Base-by-base conservation (phyloP, 2,797 vertebrate species). In the Cossypha dichroa region DNA sequence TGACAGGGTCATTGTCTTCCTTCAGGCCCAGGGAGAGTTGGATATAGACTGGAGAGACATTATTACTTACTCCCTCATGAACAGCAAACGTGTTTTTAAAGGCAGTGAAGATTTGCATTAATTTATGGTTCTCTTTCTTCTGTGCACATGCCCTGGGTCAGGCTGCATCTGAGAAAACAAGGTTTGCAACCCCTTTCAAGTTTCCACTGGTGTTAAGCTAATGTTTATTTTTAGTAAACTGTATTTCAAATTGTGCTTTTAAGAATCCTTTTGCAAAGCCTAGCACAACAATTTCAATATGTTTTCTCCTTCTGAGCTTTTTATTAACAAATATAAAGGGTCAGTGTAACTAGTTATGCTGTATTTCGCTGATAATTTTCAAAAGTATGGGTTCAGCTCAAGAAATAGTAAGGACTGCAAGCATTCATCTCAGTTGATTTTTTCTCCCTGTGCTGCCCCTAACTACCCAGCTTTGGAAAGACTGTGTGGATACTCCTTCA, bases 221-320 rank as follows among this genome's bases (percentile, higher is more conserved):
- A 85, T 93, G 76, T 85, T 94, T 95, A 85, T 93, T 92, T 92
- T 94, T 92, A 91, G 68, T 58, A 72, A 92, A 83, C 72, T 40
- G 15, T 85, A 38, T 87, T 52, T 91, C 38, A 41, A 54, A 62
- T 26, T 11, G n/a, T 72, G 54, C 25, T 88, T 94, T 90, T 77
- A 74, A 85, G 90, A 91, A 89, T 75, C n/a, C 28, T 40, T 80
- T 83, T 94, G 15, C 68, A 64, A 77, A 94, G 68, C 49, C 33
- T 80, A 45, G 28, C 62, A 34, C 54, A 72, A 75, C 2, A 8
- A 62, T 48, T 83, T 89, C 11, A 41, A 41, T 58, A 33, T 68
- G 15, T 62, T 89, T 91, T 89, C 45, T 80, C 13, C 72, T 70
- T 78, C 58, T 58, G 72, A 87, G 54, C 49, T 70, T 77, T 36